A percentile compares a stretch with the other conserved stretches of the same genome.
phyloP scores from a whole-genome alignment of 1,140 invertebrate genomes.

The Lordiphosa mommai region DNA sequence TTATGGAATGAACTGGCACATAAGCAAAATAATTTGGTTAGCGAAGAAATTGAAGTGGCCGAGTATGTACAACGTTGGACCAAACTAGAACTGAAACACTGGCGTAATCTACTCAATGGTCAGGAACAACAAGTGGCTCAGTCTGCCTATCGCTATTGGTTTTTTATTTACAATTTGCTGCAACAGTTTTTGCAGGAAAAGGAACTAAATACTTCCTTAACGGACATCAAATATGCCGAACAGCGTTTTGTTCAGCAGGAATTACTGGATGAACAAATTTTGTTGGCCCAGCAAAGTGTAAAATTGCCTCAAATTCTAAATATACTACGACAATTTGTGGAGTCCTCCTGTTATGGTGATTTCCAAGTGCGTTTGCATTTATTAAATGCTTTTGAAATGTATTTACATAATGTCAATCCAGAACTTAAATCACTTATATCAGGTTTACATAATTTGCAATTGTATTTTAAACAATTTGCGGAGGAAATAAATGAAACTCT shows the following conservation, averaged over 20 bases:
- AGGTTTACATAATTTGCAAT: slow-evolving; percentile 91
- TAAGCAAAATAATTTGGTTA: slow-evolving; percentile 89
- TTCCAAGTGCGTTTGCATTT: slow-evolving; percentile 90
- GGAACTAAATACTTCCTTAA: slow-evolving; percentile 40
- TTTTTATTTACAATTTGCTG: slow-evolving; percentile 89
- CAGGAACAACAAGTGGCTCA: slow-evolving; percentile 83
- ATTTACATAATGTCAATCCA: slow-evolving; percentile 54
- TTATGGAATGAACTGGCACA: slow-evolving; percentile 97
- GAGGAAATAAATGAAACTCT: slow-evolving; percentile 84
- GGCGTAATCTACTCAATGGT: slow-evolving; percentile 88
- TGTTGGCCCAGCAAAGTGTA: slow-evolving; percentile 28
- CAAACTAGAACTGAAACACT: slow-evolving; percentile 92
- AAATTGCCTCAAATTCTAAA: slow-evolving; percentile 71
- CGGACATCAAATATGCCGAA: slow-evolving; percentile 48
- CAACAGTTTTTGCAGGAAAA: slow-evolving; percentile 79
- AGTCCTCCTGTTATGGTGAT: slow-evolving; percentile 90
- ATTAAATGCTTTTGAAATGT: slow-evolving; percentile 80
- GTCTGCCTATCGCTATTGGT: slow-evolving; percentile 92
- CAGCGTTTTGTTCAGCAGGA: slow-evolving; percentile 56
- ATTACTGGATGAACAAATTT: slow-evolving; percentile 30
- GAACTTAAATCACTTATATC: slow-evolving; percentile 80
- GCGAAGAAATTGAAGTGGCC: slow-evolving; percentile 86
- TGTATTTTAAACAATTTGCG: slow-evolving; percentile 92
- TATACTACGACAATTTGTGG: slow-evolving; percentile 90
- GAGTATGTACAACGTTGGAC: slow-evolving; percentile 94